Evolutionary conservation across 2,113 vertebrate genomes (phyloP), one percentile per base, ranked within the genome.

Genomic region (Cochlearius cochlearius): DNA sequence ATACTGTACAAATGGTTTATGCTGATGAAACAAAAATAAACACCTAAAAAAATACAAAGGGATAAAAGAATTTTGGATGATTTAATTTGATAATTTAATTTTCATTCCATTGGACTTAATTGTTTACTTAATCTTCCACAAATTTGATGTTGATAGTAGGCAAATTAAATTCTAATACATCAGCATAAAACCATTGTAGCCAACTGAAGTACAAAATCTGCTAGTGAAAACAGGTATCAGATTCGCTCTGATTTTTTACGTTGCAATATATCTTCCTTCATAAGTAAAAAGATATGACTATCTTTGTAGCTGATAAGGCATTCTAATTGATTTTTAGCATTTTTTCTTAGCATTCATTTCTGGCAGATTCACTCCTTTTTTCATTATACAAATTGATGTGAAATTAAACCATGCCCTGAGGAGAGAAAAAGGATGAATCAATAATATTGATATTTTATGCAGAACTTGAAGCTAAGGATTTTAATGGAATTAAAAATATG

Each of bases 391-490:
- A 89, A 96, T 79, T 88, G 80, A 93, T 84, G 82, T 93, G 93
- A 96, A 96, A 93, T 96, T 88, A 92, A 94, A 92, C 73, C 63
- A 36, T 89, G 23, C 26, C 88, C 82, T 14, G 34, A 87, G 91
- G 78, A 92, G 50, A 72, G 34, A 74, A 83, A 88, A 84, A 69
- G 53, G 58, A 50, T 87, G 72, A 95, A 92, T 96, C 97, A 74
- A 97, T 96, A 94, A 53, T 91, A 97, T 85, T 87, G 92, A 91
- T 94, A 89, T 93, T 93, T 96, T 81, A 94, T 85, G 52, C 62
- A 93, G 78, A 87, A 87, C 49, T 69, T 69, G 43, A 93, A 91
- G 62, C 32, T 38, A 85, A 93, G 52, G 20, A 52, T 93, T 85
- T 96, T 94, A 92, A 93, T 50, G 68, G 83, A 88, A 93, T 87